Conservation (phyloP, 2,888 invertebrate species). For the Zele albiditarsus region DNA sequence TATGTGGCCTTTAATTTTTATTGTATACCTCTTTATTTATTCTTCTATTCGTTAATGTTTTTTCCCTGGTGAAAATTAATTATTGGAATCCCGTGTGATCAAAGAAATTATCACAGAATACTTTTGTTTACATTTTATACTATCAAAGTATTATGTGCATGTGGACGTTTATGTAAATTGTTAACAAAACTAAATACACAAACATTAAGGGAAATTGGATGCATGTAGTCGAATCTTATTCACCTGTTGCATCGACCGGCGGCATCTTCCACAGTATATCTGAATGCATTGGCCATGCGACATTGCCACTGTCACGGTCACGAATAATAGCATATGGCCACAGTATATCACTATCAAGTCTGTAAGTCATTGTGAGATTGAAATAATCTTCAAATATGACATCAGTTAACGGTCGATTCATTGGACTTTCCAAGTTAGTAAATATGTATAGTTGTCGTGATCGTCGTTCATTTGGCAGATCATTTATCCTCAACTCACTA, state of each 20-base stretch:
- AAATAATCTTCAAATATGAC: slow-evolving; percentile 65
- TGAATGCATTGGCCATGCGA: slow-evolving; percentile 53
- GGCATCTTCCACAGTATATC: slow-evolving; percentile 48
- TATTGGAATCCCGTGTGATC: too few relatives aligned
- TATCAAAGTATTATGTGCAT: background rate
- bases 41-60: too few relatives aligned
- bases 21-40: background rate
- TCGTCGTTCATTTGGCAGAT: slow-evolving; percentile 68
- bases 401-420: slow-evolving; percentile 54
- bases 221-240: slow-evolving; percentile 23
- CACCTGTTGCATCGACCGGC: slow-evolving; percentile 49
- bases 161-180: background rate
- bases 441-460: slow-evolving; percentile 74
- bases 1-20: background rate
- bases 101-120: too few relatives aligned
- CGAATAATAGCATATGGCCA: slow-evolving; percentile 71
- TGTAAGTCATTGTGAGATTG: slow-evolving; percentile 77
- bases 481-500: slow-evolving; percentile 61
- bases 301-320: slow-evolving; percentile 57
- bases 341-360: slow-evolving; percentile 74
- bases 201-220: background rate
- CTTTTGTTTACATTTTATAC: too few relatives aligned
- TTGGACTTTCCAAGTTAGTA: slow-evolving; percentile 73
- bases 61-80: too few relatives aligned
- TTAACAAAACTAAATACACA: background rate